Base-by-base conservation (phyloP, 2,888 invertebrate species). In the Odiellus spinosus region DNA sequence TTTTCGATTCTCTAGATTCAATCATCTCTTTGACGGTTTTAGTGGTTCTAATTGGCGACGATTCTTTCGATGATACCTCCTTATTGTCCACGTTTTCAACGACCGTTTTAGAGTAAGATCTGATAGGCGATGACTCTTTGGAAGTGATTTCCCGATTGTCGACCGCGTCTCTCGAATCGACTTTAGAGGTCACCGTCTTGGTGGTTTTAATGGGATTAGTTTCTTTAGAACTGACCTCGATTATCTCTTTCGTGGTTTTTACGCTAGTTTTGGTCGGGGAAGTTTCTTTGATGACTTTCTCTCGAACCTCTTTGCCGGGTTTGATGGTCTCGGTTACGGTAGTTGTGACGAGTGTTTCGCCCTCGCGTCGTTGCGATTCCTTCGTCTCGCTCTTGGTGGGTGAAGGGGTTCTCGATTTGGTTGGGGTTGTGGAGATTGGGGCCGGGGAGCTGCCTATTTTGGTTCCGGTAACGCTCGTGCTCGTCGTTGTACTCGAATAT, bases 241-340 rank as follows among this genome's bases (percentile, higher is more conserved):
- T 15, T 11, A 15, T 19, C n/a, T 40, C 35, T 34, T 44, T 38
- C 12, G 44, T 38, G 36, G 18, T 44, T 18, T 36, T 14, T 8
- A 26, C 26, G 8, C 26, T 26, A 4, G 26, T 26, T 26, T 26
- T 26, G 8, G 26, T 6, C 18, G 42, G 18, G 11, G 34, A 20
- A 19, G 35, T 18, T 20, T 44, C 12, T 12, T 34, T 26, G 19
- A 34, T 42, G 32, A 42, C 20, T 18, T 46, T 34, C 15, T 47
- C 40, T 36, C 17, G 20, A 26, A 44, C 34, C 32, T 34, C 35
- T 32, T 26, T 19, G 33, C 19, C 18, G 17, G 32, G 33, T 20
- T 46, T 47, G 17, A 43, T 36, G 19, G 33, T 17, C 8, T 26
- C 26, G 26, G 26, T 26, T 6, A 26, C 26, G 8, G 26, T 26